Evolutionary conservation across 2,797 vertebrate species (phyloP), one percentile per base, ranked within the genome.

Genomic region (Poecile montanus): DNA sequence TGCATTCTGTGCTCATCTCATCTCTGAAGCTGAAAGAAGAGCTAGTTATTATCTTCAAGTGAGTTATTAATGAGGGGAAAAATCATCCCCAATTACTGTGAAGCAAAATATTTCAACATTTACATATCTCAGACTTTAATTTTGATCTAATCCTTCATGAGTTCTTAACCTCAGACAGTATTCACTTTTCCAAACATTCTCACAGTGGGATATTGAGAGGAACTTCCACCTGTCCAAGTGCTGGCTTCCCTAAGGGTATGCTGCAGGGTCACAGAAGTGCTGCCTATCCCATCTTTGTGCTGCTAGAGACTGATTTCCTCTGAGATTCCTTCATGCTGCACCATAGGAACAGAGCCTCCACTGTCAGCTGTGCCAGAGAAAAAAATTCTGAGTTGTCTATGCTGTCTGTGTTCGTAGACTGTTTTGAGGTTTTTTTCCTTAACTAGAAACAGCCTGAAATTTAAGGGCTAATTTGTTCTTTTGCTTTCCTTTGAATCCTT

Each of bases 1-100:
- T 86, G 65, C 78, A n/a, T 91, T 95, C 91, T 71, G 47, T 54
- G 83, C 91, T 95, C 95, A 68, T 91, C 94, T 95, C 85, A 76
- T 90, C 89, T 88, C 88, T 85, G 74, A 84, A 88, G 60, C 88
- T 93, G 89, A 87, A 94, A 96, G 93, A 95, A 94, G 95, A 94
- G 95, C 93, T 94, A 70, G 91, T 95, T 97, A 96, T 96, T 96
- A 97, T 94, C 94, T 96, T 95, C 88, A 96, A 95, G 95, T 96
- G 91, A 83, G 85, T 94, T 95, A 96, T 94, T 97, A 94, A 96
- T 96, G 91, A 96, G 85, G 79, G 74, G 53, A 76, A 94, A 94
- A 96, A 94, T 96, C 94, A 96, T 94, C 77, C 89, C 93, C 71
- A 95, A 96, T 96, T 96, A 96, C 93, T 68, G 53, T 48, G 89